These are phyloP conservation scores for Osmoderma eremita DNA, from an alignment of 2,888 invertebrate genomes.

Conservation along the genomic window DNA sequence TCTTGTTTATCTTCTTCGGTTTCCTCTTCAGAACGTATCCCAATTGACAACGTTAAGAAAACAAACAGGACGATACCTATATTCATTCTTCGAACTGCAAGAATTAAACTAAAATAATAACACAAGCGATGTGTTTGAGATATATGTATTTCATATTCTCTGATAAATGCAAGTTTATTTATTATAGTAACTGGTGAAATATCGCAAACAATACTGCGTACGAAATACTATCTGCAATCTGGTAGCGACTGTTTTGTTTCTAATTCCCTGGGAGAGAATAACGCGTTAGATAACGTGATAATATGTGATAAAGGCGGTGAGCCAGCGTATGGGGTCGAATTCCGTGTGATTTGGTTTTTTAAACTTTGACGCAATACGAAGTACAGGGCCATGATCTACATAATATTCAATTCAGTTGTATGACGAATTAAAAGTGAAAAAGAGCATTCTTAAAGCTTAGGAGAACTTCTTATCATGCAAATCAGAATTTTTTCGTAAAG, in stretches of 20 bases:
- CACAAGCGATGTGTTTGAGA: not conserved
- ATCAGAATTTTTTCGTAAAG: no score
- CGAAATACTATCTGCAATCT: not conserved
- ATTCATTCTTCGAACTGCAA: slow-evolving; percentile 12
- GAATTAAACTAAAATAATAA: not conserved
- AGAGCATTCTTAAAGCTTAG: no score
- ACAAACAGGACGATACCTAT: not conserved
- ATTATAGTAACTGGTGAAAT: not conserved
- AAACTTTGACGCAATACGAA: slow-evolving; percentile 8
- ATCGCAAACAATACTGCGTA: not conserved
- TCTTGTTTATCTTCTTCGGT: slow-evolving; percentile 38
- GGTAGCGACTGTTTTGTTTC: not conserved
- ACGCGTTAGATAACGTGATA: not conserved
- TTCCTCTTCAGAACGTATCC: slow-evolving; percentile 21
- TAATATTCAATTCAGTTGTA: no score
- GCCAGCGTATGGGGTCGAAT: slow-evolving; percentile 2
- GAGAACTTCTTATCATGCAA: no score
- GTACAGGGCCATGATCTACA: not conserved
- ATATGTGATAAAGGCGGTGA: slow-evolving; percentile 1
- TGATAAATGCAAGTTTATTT: not conserved
- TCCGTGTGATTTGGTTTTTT: slow-evolving; percentile 13
- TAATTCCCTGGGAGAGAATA: not conserved
- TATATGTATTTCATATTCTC: not conserved
- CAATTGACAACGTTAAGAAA: not conserved
- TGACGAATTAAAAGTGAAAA: no score